Evolutionary conservation across 1,140 invertebrate species (phyloP).

Genomic region (Thalassaphorura encarpata): DNA sequence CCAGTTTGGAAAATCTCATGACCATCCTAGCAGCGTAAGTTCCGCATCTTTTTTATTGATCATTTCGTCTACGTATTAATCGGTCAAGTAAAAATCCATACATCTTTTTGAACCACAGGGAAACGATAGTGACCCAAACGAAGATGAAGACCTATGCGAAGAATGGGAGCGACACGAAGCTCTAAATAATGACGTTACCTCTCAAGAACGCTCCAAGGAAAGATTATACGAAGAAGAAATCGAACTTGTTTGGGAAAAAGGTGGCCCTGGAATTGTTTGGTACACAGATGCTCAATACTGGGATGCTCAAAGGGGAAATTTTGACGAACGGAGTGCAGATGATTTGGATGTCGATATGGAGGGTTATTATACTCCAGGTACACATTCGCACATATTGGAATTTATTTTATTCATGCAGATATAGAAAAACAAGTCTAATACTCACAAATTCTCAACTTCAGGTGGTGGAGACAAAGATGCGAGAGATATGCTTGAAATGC

Average conservation of each 20-base stretch:
- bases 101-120: not conserved
- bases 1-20: no score
- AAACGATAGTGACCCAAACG: constrained; percentile 30
- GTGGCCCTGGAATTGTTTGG: constrained; percentile 49
- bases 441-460: constrained; percentile 3
- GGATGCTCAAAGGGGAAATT: constrained; percentile 46
- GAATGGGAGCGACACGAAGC: constrained; percentile 48
- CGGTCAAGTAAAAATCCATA: not conserved
- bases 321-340: constrained; percentile 50
- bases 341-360: constrained; percentile 54
- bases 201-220: constrained; percentile 41
- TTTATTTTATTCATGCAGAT: not conserved
- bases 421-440: not conserved
- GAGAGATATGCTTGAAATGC: constrained; percentile 37
- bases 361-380: constrained; percentile 44
- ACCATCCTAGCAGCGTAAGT: no score
- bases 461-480: constrained; percentile 34
- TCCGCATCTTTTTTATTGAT: no score
- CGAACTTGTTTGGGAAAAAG: constrained; percentile 54
- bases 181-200: constrained; percentile 47
- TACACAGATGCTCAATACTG: constrained; percentile 52
- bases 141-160: constrained; percentile 38
- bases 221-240: constrained; percentile 49
- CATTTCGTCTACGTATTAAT: no score
- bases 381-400: not conserved